Conservation (phyloP, 2,797 vertebrate species). For the Stomatorhinus walkeri region DNA sequence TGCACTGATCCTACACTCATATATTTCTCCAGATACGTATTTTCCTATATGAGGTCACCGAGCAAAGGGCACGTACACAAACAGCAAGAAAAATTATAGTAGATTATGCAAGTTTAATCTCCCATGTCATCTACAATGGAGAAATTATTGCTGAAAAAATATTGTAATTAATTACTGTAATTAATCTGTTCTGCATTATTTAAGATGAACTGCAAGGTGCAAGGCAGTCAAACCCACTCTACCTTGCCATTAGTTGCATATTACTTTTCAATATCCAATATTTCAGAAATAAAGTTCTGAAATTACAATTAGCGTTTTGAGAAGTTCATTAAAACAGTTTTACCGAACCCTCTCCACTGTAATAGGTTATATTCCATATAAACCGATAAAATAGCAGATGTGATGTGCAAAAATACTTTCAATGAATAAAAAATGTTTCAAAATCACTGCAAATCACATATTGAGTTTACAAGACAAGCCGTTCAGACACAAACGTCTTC, state of each 20-base stretch:
- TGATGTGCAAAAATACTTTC: background rate
- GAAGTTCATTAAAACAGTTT: background rate
- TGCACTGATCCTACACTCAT: background rate
- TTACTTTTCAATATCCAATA: background rate
- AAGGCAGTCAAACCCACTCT: background rate
- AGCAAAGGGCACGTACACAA: background rate
- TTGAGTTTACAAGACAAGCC: background rate
- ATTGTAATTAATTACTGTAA: background rate
- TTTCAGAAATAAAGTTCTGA: background rate
- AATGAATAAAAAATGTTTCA: background rate
- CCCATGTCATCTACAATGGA: background rate
- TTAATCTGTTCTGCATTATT: background rate
- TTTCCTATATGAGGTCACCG: background rate
- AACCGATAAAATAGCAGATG: background rate
- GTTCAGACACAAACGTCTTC: background rate
- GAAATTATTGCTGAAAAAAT: background rate
- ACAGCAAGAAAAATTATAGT: background rate
- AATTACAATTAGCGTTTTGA: background rate
- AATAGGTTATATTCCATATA: background rate
- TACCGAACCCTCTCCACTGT: background rate
- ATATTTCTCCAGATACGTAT: background rate
- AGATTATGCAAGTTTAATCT: background rate
- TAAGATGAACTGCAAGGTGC: background rate
- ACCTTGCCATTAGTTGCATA: background rate
- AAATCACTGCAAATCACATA: background rate